Percentiles rank a stretch among this genome's conserved stretches.
phyloP scores from a whole-genome alignment of 2,797 vertebrate species.

The Erethizon dorsatum region DNA sequence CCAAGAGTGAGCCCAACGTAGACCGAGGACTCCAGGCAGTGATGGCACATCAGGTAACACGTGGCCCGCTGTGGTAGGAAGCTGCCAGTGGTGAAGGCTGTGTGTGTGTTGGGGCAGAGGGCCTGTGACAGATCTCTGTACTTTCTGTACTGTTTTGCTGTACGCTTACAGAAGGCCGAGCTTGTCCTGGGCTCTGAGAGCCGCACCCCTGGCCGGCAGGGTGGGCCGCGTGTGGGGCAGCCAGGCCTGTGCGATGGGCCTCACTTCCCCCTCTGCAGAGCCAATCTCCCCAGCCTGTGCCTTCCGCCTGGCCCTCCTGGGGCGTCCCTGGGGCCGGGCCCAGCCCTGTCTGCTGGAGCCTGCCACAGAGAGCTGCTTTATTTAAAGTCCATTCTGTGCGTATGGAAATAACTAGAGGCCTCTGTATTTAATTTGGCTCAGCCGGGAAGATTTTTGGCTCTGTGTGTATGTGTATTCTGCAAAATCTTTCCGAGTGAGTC shows the following conservation, averaged over 20 bases:
- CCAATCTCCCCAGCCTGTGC: constrained; percentile 47
- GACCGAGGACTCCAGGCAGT: not conserved
- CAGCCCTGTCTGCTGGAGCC: constrained; percentile 77
- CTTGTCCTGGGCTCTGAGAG: not conserved
- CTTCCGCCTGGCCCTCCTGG: constrained; percentile 53
- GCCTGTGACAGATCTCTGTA: not conserved
- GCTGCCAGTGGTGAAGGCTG: not conserved
- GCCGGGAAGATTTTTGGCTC: constrained; percentile 76
- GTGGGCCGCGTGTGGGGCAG: not conserved
- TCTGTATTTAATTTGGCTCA: constrained; percentile 85
- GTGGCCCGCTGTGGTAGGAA: accelerated
- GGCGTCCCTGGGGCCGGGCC: constrained; percentile 63
- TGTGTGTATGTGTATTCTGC: constrained; percentile 57
- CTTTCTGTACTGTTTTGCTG: not conserved
- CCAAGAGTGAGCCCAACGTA: too few relatives aligned
- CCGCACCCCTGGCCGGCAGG: not conserved
- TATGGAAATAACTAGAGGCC: constrained; percentile 84
- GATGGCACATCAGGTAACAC: not conserved
- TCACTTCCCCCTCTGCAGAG: not conserved
- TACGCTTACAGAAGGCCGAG: not conserved
- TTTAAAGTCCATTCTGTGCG: constrained; percentile 69
- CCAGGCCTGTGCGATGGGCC: not conserved
- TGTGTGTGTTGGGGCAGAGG: too few relatives aligned
- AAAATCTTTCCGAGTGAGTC: constrained; percentile 72
- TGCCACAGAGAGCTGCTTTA: constrained; percentile 79